Conservation (phyloP, 2,113 vertebrate species). For the Alethe diademata region DNA sequence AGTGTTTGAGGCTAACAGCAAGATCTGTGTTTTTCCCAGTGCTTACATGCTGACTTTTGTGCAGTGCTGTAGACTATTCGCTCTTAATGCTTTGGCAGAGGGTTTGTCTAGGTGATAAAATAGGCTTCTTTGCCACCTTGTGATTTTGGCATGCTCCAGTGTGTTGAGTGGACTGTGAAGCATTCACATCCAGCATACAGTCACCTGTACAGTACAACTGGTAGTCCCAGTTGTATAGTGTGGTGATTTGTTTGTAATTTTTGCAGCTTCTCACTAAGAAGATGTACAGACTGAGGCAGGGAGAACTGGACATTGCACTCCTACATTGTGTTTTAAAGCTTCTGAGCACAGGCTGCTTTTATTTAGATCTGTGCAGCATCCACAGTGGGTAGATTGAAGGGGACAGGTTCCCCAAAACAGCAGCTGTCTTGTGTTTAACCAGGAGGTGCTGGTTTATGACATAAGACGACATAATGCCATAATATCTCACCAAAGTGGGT, state of each 20-base stretch:
- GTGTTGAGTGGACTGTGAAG: background rate
- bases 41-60: background rate
- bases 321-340: background rate
- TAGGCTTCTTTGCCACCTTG: background rate
- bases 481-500: background rate
- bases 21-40: background rate
- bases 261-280: background rate
- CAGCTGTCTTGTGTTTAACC: background rate
- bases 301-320: background rate
- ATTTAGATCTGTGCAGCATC: background rate
- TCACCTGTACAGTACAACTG: fast-evolving
- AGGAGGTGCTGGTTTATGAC: background rate
- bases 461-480: background rate
- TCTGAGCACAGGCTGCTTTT: background rate
- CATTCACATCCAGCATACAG: background rate
- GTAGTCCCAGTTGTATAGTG: background rate
- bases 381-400: background rate
- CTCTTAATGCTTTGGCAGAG: background rate
- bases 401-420: background rate
- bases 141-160: background rate
- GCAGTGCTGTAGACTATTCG: background rate
- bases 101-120: background rate
- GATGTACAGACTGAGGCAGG: background rate
- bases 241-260: background rate
- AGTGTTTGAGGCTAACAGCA: background rate